Conservation (phyloP, 2,888 invertebrate species). For the Drosophila pseudotalamancana region DNA sequence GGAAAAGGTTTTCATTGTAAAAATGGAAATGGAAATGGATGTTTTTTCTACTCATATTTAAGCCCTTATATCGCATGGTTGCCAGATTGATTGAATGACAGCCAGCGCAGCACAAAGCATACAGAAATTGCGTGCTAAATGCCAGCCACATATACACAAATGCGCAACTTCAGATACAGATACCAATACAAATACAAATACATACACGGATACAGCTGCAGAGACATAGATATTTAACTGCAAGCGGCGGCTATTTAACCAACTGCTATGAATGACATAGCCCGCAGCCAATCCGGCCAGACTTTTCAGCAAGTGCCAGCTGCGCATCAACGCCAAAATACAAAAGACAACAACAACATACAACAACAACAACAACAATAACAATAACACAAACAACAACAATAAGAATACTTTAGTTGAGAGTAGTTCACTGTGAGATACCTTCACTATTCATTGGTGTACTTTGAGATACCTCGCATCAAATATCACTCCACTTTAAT, state of each 20-base stretch:
- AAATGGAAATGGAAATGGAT: conserved; percentile 13
- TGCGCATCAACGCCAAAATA: conserved; percentile 78
- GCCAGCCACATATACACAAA: conserved; percentile 46
- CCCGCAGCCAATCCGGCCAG: conserved; percentile 64
- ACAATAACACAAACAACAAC: conserved; percentile 5
- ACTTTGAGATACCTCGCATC: conserved; percentile 19
- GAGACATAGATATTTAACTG: conserved; percentile 4
- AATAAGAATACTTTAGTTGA: conserved; percentile 8
- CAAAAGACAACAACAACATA: conserved; percentile 54
- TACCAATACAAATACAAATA: conserved; percentile 10
- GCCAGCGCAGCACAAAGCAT: conserved; percentile 9
- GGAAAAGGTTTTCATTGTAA: too few relatives aligned
- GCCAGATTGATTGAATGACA: conserved; percentile 76
- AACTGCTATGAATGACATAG: conserved; percentile 68
- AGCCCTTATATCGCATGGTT: conserved; percentile 56
- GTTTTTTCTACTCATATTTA: conserved; percentile 35
- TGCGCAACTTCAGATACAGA: conserved; percentile 17
- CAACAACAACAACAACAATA: conserved; percentile 9
- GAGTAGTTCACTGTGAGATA: conserved; percentile 14
- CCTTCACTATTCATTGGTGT: neutral
- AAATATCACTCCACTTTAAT: neutral
- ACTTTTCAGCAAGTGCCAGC: conserved; percentile 77
- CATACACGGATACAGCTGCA: neutral
- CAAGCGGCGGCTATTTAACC: conserved; percentile 65
- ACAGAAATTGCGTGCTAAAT: conserved; percentile 71